Evolutionary conservation across 2,888 invertebrate genomes (phyloP), one percentile per base, ranked within the genome.

Genomic region (Amphimallon solstitiale): DNA sequence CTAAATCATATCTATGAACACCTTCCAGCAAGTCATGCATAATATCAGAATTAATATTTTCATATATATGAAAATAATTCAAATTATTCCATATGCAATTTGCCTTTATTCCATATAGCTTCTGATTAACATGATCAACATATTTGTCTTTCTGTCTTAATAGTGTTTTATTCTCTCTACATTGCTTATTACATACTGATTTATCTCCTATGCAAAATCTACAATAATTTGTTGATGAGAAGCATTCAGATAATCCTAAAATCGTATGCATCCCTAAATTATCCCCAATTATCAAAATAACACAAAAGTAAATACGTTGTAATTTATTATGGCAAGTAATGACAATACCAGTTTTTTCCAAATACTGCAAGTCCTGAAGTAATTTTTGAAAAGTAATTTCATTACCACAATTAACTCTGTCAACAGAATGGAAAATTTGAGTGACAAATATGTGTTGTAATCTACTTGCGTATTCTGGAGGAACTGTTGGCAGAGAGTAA

Each of bases 21-120:
- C 76, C 75, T 61, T 76, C 73, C 67, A 66, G 72, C 19, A 76
- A 49, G 63, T 79, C 77, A 52, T 79, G 79, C 75, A 78, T 76
- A n/a, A 77, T 68, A 65, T 78, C 79, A 69, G 73, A 74, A 6
- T 70, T 69, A 9, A 71, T 34, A 70, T 78, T 79, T 23, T 69
- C 63, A 52, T 73, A 74, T 43, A 70, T 60, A 72, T 79, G 75
- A 73, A 75, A 77, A 68, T 69, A 64, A 15, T 65, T 35, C 48
- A 72, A 59, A 12, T 61, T 43, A 72, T 78, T 69, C 70, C 74
- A 78, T 35, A 74, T 61, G 65, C 75, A 75, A 19, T 68, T 46
- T 68, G 72, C 71, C 64, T 74, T 75, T 17, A 76, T 63, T 29
- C 70, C 68, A 54, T 49, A 14, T 21, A 9, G 9, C 29, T 43